Evolutionary conservation across 2,888 invertebrate species (phyloP).

Genomic region (Agonopterix alstromeriana): DNA sequence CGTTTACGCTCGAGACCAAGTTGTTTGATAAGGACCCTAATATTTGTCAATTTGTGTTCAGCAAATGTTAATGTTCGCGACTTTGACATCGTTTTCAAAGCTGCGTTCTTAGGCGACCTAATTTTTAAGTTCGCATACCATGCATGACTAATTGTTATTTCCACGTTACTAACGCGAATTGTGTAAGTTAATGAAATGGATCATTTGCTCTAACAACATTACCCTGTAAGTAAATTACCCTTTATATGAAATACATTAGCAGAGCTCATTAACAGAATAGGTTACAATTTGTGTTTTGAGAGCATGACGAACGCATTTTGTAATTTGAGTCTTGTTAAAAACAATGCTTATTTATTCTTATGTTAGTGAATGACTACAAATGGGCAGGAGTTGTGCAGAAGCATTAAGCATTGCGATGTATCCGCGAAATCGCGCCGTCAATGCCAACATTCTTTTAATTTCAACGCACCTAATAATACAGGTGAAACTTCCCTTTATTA

Average conservation of each 20-base stretch:
- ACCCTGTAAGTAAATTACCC: conserved; percentile 1
- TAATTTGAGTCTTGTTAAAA: no score
- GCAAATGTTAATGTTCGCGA: background rate
- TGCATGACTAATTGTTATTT: no score
- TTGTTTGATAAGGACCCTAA: conserved; percentile 20
- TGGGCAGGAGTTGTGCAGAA: background rate
- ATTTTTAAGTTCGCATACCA: no score
- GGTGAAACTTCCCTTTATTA: background rate
- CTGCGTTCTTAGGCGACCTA: no score
- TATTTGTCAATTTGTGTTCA: background rate
- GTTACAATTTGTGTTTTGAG: conserved; percentile 7
- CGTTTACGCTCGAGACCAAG: conserved; percentile 22
- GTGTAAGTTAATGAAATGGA: background rate
- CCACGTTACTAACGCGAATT: background rate
- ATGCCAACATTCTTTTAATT: conserved; percentile 25
- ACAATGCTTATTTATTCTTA: background rate
- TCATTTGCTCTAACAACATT: conserved; percentile 1
- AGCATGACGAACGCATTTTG: conserved; percentile 6
- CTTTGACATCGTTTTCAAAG: background rate
- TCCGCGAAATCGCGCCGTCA: conserved; percentile 41
- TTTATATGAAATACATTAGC: conserved; percentile 6
- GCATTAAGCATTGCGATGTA: conserved; percentile 3
- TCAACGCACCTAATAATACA: background rate
- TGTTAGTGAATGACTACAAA: background rate
- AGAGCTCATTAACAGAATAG: conserved; percentile 1